Conservation (phyloP, 2,113 vertebrate genomes). For the Oenanthe oenanthe region DNA sequence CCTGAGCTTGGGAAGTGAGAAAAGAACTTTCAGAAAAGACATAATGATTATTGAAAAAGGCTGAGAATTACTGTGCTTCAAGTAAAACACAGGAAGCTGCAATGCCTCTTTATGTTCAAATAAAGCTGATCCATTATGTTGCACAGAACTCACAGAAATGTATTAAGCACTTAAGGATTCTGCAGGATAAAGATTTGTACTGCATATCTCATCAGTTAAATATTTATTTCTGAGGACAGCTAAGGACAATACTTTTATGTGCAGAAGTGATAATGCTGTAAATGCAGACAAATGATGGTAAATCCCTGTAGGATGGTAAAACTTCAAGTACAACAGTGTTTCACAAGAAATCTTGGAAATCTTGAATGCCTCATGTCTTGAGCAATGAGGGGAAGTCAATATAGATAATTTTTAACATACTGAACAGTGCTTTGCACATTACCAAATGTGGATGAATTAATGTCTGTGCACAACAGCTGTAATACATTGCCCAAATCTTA, state of each 20-base stretch:
- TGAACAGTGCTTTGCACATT: background rate
- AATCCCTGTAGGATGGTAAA: background rate
- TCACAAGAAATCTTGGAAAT: conserved; percentile 8
- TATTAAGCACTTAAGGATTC: background rate
- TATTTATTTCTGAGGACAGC: background rate
- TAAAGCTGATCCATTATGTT: background rate
- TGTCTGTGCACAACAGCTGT: background rate
- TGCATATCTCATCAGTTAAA: background rate
- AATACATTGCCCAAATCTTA: background rate
- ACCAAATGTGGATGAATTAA: background rate
- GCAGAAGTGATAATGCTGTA: background rate
- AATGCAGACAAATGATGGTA: conserved; percentile 1
- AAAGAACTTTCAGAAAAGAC: background rate
- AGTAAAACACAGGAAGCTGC: background rate
- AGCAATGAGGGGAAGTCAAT: background rate
- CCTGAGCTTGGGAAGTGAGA: background rate
- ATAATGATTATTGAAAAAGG: background rate
- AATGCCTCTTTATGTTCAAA: background rate
- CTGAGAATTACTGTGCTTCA: background rate
- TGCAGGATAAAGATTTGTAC: background rate
- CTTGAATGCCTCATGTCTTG: background rate
- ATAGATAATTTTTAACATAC: background rate
- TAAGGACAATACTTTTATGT: conserved; percentile 1
- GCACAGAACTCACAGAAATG: background rate
- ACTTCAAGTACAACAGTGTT: background rate